Evolutionary conservation across 2,113 vertebrate genomes (phyloP).

Genomic region (Centrocercus urophasianus): DNA sequence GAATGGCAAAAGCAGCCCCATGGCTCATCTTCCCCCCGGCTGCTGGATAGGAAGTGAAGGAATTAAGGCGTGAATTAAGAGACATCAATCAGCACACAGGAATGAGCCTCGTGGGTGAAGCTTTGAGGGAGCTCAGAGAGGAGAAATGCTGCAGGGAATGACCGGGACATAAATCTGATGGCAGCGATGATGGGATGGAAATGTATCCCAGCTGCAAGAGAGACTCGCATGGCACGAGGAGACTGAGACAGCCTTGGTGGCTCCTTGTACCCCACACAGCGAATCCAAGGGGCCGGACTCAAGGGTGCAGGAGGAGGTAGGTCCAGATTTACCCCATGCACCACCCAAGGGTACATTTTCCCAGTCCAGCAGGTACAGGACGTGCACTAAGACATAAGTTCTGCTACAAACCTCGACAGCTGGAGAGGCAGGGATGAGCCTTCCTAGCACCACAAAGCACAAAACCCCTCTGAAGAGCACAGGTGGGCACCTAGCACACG

Average conservation of each 20-base stretch:
- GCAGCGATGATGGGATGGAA: not conserved
- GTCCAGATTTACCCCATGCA: not conserved
- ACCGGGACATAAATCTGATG: not conserved
- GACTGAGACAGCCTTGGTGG: fast-evolving
- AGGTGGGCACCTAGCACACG: not conserved
- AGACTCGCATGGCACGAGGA: not conserved
- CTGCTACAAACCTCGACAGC: not conserved
- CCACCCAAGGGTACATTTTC: not conserved
- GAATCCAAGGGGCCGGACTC: not conserved
- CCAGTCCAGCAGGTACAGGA: fast-evolving
- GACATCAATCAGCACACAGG: not conserved
- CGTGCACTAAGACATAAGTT: not conserved
- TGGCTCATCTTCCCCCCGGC: not conserved
- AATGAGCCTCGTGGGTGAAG: not conserved
- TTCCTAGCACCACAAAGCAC: not conserved
- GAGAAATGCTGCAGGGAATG: not conserved
- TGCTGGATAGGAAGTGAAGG: not conserved
- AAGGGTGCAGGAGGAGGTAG: not conserved
- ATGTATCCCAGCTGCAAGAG: not conserved
- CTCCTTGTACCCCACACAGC: fast-evolving
- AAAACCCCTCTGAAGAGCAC: not conserved
- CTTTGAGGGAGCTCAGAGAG: not conserved
- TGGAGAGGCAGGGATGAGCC: not conserved
- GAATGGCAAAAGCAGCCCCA: not conserved
- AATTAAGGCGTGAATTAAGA: not conserved